phyloP scores from a whole-genome alignment of 2,113 vertebrate genomes.

The Probosciger aterrimus region DNA sequence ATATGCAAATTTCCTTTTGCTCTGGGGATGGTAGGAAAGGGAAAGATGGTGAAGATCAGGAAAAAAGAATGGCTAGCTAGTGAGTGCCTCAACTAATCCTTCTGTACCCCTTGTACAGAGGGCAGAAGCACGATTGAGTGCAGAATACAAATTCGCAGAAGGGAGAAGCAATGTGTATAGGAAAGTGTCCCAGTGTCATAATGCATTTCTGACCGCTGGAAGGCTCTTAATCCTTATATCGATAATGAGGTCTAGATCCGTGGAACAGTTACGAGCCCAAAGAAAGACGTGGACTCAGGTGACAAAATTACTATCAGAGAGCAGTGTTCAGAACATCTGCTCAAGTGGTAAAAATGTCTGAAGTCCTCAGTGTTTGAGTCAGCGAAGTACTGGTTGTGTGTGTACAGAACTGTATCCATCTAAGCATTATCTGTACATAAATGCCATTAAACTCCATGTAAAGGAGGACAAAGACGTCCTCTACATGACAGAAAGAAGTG shows the following conservation, averaged over 20 bases:
- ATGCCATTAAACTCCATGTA: background rate
- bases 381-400: background rate
- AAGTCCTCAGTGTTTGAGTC: background rate
- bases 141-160: background rate
- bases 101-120: background rate
- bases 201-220: background rate
- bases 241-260: background rate
- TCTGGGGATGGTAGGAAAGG: background rate
- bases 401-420: background rate
- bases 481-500: background rate
- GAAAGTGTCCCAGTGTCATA: background rate
- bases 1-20: background rate
- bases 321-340: background rate
- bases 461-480: background rate
- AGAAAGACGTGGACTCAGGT: background rate
- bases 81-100: background rate
- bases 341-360: background rate
- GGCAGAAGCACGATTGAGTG: background rate
- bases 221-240: background rate
- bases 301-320: background rate
- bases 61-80: background rate
- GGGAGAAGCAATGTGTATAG: background rate
- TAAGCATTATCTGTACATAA: background rate
- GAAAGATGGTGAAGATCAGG: background rate
- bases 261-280: background rate